phyloP scores from a whole-genome alignment of 1,140 invertebrate genomes.

The Charaxes varanes region DNA sequence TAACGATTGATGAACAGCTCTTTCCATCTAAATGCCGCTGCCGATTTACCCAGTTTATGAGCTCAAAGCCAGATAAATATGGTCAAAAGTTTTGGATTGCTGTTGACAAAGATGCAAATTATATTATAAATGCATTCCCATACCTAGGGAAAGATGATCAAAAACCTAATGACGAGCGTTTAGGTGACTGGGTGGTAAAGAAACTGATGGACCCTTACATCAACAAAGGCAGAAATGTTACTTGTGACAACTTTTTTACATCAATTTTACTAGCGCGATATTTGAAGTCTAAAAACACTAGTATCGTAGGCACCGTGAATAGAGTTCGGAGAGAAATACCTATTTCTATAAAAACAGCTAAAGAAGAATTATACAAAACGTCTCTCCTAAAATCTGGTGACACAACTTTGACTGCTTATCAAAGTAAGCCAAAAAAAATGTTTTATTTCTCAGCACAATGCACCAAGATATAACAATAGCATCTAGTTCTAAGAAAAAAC shows the following conservation, averaged over 20 bases:
- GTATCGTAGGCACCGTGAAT: conserved; percentile 31
- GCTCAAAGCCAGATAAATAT: conserved; percentile 53
- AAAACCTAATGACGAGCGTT: conserved; percentile 1
- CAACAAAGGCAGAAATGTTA: conserved; percentile 29
- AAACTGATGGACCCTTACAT: conserved; percentile 28
- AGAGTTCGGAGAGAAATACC: conserved; percentile 35
- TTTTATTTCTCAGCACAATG: conserved; percentile 7
- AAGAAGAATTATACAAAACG: conserved; percentile 3
- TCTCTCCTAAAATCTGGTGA: conserved; percentile 1
- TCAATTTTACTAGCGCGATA: conserved; percentile 27
- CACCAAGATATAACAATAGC: conserved; percentile 9
- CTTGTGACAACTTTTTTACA: conserved; percentile 38
- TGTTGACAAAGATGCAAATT: conserved; percentile 36
- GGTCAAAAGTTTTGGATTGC: conserved; percentile 54
- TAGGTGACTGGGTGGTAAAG: conserved; percentile 8
- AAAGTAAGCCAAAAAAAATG: conserved; percentile 10
- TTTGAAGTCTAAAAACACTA: conserved; percentile 26
- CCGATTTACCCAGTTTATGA: conserved; percentile 48
- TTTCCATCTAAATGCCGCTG: conserved; percentile 48
- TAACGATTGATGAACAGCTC: conserved; percentile 52
- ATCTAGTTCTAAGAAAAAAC: background rate
- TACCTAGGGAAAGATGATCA: conserved; percentile 43
- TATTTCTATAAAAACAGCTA: conserved; percentile 2
- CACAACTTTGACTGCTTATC: conserved; percentile 7
- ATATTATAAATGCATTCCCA: conserved; percentile 45